These are phyloP conservation scores for Sanderia malayensis DNA, from an alignment of 30 jellyfish, hydroid and myxozoan genomes.

Conservation along the genomic window DNA sequence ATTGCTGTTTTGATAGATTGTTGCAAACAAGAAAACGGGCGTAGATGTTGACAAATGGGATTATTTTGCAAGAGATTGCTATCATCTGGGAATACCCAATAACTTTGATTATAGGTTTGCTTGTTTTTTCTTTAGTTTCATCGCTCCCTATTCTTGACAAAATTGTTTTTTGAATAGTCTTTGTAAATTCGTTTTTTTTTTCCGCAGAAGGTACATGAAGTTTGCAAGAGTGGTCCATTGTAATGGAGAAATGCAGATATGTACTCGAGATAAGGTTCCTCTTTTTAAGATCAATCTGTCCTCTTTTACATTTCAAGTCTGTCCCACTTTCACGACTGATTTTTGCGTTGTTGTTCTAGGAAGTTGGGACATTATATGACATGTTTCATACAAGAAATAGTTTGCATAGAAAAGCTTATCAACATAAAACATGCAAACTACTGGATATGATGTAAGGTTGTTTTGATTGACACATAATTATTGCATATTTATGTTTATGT, in stretches of 20 bases:
- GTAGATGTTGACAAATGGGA: constrained; percentile 94
- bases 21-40: constrained; percentile 90
- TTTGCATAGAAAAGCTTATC: constrained; percentile 83
- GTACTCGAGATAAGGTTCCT: constrained; percentile 81
- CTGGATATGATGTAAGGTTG: constrained; percentile 66
- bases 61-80: constrained; percentile 90
- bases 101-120: constrained; percentile 73
- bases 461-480: too few relatives aligned
- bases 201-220: constrained; percentile 58
- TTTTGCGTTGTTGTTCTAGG: too few relatives aligned
- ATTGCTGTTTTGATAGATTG: constrained; percentile 60
- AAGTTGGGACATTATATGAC: constrained; percentile 76
- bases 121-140: not conserved
- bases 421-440: constrained; percentile 75
- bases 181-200: too few relatives aligned
- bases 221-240: constrained; percentile 71
- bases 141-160: too few relatives aligned
- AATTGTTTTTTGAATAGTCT: too few relatives aligned
- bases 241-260: constrained; percentile 77
- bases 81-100: constrained; percentile 78
- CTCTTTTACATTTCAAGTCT: too few relatives aligned
- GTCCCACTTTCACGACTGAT: too few relatives aligned
- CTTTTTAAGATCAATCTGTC: too few relatives aligned
- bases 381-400: constrained; percentile 78
- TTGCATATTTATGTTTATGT: too few relatives aligned